Base-by-base conservation (phyloP, 2,113 vertebrate species). In the Corythoichthys intestinalis region DNA sequence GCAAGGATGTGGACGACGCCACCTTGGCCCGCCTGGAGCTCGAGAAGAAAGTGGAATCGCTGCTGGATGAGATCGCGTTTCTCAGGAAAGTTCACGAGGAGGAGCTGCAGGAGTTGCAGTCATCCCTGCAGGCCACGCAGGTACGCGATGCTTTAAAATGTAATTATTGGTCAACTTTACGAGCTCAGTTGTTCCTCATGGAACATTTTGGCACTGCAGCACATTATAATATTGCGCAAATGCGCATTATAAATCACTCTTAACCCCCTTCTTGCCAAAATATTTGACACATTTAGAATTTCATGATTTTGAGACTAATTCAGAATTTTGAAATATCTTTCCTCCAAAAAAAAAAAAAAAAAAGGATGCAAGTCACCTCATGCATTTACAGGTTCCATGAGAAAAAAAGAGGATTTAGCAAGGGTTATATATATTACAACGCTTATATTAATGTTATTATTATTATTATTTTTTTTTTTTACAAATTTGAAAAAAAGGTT, bases 51-150 rank as follows among this genome's bases (percentile, higher is more conserved):
- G 92, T 93, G 2, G 92, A 93, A 84, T 86, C 86, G 0, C 92
- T 94, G 74, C 90, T 93, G 84, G 92, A 93, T n/a, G 92, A 94
- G 89, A 91, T 94, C 76, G 84, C 92, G 65, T 94, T 94, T 89
- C 89, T 93, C 71, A 88, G 91, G 71, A 92, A 91, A 78, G 89
- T 93, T 46, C 93, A 94, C 20, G 91, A 93, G 69, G 92, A 94
- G 76, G 93, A 94, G 84, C 76, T 93, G 80, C 91, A 85, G 69
- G 93, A 94, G 73, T 54, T 94, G 79, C 93, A 93, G 83, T 59
- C 84, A 28, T 90, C 91, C 4, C 74, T 94, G 74, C 93, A 93
- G 81, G 85, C 92, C 76, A 71, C 88, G 2, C 91, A 93, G 93
- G 93, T 94, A 86, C 34, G 9, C 56, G 2, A 0, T 2, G 14